Evolutionary conservation across 2,888 invertebrate species (phyloP).

Genomic region (Brenthis hecate): DNA sequence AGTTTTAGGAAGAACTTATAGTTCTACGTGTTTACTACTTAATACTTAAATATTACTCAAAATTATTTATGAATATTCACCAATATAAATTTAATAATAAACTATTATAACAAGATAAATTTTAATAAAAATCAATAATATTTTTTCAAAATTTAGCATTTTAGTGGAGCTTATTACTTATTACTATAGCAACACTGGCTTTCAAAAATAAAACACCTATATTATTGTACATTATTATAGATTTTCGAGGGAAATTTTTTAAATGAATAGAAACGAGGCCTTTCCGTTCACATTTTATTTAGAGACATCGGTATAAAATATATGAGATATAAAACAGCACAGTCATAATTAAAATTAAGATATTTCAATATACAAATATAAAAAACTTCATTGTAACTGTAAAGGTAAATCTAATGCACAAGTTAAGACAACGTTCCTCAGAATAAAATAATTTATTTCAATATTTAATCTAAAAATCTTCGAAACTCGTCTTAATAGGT

Average conservation of each 20-base stretch:
- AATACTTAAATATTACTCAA: too few relatives aligned
- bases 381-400: slow-evolving; percentile 53
- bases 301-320: slow-evolving; percentile 82
- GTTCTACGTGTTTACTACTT: too few relatives aligned
- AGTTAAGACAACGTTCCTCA: slow-evolving; percentile 6
- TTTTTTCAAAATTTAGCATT: too few relatives aligned
- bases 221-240: not conserved
- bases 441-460: slow-evolving; percentile 18
- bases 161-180: too few relatives aligned
- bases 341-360: slow-evolving; percentile 78
- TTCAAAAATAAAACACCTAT: too few relatives aligned
- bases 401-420: slow-evolving; percentile 32
- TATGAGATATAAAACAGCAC: slow-evolving; percentile 81
- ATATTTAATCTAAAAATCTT: slow-evolving; percentile 22
- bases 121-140: too few relatives aligned
- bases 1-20: too few relatives aligned
- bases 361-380: slow-evolving; percentile 66
- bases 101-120: too few relatives aligned
- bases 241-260: not conserved
- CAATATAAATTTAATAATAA: too few relatives aligned
- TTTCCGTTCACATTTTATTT: slow-evolving; percentile 77
- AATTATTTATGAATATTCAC: too few relatives aligned
- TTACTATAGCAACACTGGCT: too few relatives aligned
- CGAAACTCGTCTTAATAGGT: slow-evolving; percentile 39
- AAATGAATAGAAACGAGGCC: not conserved